phyloP scores from a whole-genome alignment of 2,888 invertebrate genomes.

The Synanthedon andrenaeformis region DNA sequence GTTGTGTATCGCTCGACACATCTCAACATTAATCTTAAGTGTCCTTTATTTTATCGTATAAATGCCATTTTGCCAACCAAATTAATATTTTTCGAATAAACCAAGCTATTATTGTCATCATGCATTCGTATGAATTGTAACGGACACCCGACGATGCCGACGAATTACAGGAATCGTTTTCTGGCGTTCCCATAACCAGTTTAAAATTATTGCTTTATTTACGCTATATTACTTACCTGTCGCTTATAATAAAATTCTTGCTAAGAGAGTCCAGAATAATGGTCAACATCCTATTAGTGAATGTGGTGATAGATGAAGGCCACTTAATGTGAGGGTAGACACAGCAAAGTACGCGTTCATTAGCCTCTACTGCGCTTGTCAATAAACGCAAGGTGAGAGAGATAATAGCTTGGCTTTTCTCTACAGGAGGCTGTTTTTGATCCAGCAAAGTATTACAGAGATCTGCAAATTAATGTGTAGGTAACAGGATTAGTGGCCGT shows the following conservation, averaged over 20 bases:
- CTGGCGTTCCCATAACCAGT: too few species aligned
- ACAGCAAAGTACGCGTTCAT: conserved; percentile 20
- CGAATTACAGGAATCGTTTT: too few species aligned
- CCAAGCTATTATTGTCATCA: too few species aligned
- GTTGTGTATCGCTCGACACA: too few species aligned
- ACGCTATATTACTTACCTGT: conserved; percentile 24
- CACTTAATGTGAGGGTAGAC: conserved; percentile 42
- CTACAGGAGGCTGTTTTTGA: conserved; percentile 39
- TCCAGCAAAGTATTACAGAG: conserved; percentile 35
- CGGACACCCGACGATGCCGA: too few species aligned
- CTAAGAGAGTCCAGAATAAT: conserved; percentile 28
- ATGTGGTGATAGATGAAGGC: conserved; percentile 25
- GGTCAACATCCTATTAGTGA: conserved; percentile 33
- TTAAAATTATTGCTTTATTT: too few species aligned
- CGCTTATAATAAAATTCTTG: conserved; percentile 32
- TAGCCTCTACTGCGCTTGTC: conserved; percentile 21
- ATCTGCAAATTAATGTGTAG: conserved; percentile 21
- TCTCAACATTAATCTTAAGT: too few species aligned
- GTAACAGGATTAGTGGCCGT: background rate
- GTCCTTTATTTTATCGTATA: too few species aligned
- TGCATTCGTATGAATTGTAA: too few species aligned
- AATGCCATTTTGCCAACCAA: too few species aligned
- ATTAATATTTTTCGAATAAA: too few species aligned
- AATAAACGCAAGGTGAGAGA: conserved; percentile 31
- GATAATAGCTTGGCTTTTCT: conserved; percentile 39